Percentiles rank a stretch among this genome's conserved stretches.
Evolutionary conservation across 2,888 invertebrate species (phyloP).

Genomic region (Hypolimnas misippus): DNA sequence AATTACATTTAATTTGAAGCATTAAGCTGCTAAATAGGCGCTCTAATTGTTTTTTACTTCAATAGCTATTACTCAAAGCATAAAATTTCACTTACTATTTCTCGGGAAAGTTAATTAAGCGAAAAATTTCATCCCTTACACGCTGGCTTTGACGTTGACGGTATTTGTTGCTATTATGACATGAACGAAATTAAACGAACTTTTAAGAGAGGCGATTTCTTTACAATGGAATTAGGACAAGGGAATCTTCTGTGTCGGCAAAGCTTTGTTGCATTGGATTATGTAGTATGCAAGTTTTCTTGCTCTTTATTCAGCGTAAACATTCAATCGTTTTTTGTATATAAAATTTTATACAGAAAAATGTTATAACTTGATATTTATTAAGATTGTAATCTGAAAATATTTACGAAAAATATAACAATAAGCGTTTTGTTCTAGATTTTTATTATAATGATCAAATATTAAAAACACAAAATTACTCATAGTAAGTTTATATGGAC

Average conservation of each 20-base stretch:
- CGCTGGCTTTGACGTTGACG: conserved; percentile 28
- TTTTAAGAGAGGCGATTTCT: conserved; percentile 22
- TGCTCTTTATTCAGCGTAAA: background rate
- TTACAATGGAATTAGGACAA: conserved; percentile 26
- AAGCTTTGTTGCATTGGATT: conserved; percentile 27
- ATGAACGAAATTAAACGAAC: conserved; percentile 27
- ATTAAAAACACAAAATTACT: too few species aligned
- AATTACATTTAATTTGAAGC: background rate
- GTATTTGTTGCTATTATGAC: conserved; percentile 23
- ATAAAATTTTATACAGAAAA: background rate
- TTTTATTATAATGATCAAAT: too few species aligned
- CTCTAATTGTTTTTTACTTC: conserved; percentile 9
- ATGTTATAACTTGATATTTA: too few species aligned
- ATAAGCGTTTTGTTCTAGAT: too few species aligned
- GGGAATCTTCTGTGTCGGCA: conserved; percentile 28
- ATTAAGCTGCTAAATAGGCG: conserved; percentile 2
- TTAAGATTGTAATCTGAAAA: too few species aligned
- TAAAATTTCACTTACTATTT: conserved; percentile 22
- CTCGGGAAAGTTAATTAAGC: conserved; percentile 29
- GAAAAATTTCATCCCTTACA: conserved; percentile 28
- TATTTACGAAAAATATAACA: too few species aligned
- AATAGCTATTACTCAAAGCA: conserved; percentile 11
- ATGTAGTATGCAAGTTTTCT: background rate
- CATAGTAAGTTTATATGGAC: too few species aligned
- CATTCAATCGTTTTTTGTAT: background rate